These are phyloP conservation scores for Phylloscopus trochilus DNA, from an alignment of 2,113 vertebrate genomes.

Conservation along the genomic window DNA sequence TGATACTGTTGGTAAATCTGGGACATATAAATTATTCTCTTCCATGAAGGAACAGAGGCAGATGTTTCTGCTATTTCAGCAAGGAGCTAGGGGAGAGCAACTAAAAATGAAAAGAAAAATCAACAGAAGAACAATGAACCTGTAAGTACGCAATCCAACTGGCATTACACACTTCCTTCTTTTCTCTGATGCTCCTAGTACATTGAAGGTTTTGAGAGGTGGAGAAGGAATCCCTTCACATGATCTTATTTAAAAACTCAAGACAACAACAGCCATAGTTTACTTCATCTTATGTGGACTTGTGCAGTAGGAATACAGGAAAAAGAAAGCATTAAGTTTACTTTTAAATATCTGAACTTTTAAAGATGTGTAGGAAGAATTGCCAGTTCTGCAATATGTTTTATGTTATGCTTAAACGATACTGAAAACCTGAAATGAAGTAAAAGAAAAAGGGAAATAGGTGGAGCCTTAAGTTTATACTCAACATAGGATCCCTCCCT, in stretches of 20 bases:
- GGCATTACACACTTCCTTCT: neutral
- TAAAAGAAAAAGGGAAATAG: neutral
- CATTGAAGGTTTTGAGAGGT: neutral
- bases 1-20: conserved; percentile 72
- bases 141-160: neutral
- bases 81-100: conserved; percentile 11
- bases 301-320: neutral
- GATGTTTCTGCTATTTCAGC: conserved; percentile 70
- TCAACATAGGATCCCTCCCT: neutral
- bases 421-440: neutral
- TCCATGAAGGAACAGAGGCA: conserved; percentile 43
- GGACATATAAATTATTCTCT: conserved; percentile 58
- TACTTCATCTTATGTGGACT: neutral
- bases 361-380: neutral
- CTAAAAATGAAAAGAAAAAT: conserved; percentile 17
- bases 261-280: neutral
- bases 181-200: neutral
- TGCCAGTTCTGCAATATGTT: neutral
- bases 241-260: neutral
- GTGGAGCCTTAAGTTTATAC: neutral
- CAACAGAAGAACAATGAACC: neutral
- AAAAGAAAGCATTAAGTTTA: neutral
- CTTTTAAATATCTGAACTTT: neutral
- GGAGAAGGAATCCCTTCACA: neutral
- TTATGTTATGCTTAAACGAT: neutral